Base-by-base conservation (phyloP, 2,113 vertebrate genomes). In the Oreochromis aureus region DNA sequence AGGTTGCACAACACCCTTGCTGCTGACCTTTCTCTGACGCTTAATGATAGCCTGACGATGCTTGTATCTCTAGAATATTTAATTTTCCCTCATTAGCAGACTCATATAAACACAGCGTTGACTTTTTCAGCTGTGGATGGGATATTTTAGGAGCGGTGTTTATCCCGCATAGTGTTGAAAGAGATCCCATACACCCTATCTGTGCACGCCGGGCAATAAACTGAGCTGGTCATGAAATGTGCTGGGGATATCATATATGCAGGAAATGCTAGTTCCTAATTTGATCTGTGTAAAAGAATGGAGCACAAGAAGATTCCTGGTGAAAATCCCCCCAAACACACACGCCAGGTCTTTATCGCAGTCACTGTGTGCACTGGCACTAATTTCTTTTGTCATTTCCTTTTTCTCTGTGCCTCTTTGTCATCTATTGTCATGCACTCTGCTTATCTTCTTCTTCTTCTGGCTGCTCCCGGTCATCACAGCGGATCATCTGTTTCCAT, bases 1-100 rank as follows among this genome's bases (percentile, higher is more conserved):
- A 87, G 91, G 90, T 87, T 87, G 82, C 44, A 34, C 3, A 56
- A 63, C 92, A 88, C 90, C 93, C 82, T 87, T 53, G 83, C 89
- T 3, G 87, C 22, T 94, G 91, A 94, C 92, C 92, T 95, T 95
- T 91, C 79, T 81, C n/a, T 15, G 15, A 79, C 1, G 12, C 51
- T 84, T 88, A 86, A 93, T 91, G 32, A 81, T 39, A 44, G 66
- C 76, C 85, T 34, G 32, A 86, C 18, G 2, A 90, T 83, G 36
- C 55, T 81, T 61, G 54, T 55, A 73, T 83, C 80, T 69, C 6
- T 73, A 32, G 80, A 88, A 94, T 91, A 83, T 82, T 80, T 87
- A 88, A 89, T 93, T 89, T 32, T 81, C 30, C 69, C 88, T 93
- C 69, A 89, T 94, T 94, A 94, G 87, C 5, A 0, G 16, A 80